A percentile compares a stretch with the other conserved stretches of the same genome.
These are phyloP conservation scores for Drosophila lacertosa DNA, from an alignment of 1,140 invertebrate species.

Conservation along the genomic window DNA sequence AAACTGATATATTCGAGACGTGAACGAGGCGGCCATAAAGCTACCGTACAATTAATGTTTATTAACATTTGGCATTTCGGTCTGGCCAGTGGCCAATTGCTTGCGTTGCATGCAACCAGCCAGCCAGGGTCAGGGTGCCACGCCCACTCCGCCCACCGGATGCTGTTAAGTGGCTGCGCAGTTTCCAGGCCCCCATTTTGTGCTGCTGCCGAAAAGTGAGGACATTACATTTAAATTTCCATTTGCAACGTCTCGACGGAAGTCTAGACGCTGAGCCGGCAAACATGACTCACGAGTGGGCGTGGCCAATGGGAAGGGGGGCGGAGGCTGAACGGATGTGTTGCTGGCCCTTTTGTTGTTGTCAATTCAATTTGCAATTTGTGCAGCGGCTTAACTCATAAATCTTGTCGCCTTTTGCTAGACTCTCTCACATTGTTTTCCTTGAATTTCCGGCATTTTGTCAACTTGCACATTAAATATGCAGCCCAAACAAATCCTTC, in stretches of 20 bases:
- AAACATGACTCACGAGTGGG: conserved; percentile 29
- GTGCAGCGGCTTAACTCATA: conserved; percentile 47
- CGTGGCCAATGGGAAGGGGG: not conserved
- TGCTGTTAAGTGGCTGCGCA: conserved; percentile 65
- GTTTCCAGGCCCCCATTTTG: too few species aligned
- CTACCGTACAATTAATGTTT: conserved; percentile 74
- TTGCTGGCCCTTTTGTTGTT: conserved; percentile 23
- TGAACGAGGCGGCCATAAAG: conserved; percentile 38
- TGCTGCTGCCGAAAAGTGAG: conserved; percentile 26
- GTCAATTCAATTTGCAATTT: conserved; percentile 72
- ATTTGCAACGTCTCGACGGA: conserved; percentile 70
- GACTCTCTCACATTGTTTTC: conserved; percentile 54
- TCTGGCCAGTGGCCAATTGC: conserved; percentile 42
- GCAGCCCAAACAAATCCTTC: conserved; percentile 45
- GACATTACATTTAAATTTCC: conserved; percentile 45
- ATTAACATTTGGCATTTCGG: conserved; percentile 60
- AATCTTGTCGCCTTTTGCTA: conserved; percentile 51
- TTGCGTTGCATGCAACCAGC: conserved; percentile 26
- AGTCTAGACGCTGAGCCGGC: conserved; percentile 69
- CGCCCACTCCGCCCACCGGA: conserved; percentile 28
- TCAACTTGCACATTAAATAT: conserved; percentile 40
- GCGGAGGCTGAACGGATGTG: not conserved
- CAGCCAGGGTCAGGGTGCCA: too few species aligned
- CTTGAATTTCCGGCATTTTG: conserved; percentile 71
- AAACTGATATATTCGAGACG: conserved; percentile 14